A percentile compares a stretch with the other conserved stretches of the same genome.
Evolutionary conservation across 23 tunicate genomes (phyloP).

Genomic region (Ascidia mentula): DNA sequence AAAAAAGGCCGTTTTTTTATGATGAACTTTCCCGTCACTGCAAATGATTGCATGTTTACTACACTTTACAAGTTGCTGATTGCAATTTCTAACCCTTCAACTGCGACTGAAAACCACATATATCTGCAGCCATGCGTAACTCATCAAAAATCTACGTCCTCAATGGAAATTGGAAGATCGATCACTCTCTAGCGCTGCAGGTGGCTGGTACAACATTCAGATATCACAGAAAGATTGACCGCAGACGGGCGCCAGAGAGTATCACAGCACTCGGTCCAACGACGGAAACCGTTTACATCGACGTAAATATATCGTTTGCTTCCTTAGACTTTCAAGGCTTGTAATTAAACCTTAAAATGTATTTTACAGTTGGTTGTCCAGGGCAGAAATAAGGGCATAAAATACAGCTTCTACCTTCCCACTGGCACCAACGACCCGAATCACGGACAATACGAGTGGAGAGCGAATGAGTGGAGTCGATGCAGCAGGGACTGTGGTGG

Average conservation of each 20-base stretch:
- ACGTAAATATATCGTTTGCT: conserved; percentile 38
- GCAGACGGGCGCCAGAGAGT: conserved; percentile 57
- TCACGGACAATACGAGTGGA: conserved; percentile 27
- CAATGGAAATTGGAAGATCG: conserved; percentile 46
- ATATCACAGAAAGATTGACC: conserved; percentile 37
- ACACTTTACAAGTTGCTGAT: too few species aligned
- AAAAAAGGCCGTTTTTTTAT: too few species aligned
- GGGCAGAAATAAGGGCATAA: conserved; percentile 38
- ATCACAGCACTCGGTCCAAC: conserved; percentile 51
- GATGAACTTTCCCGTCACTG: too few species aligned
- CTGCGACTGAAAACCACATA: too few species aligned
- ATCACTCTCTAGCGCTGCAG: conserved; percentile 39
- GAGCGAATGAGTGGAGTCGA: conserved; percentile 26
- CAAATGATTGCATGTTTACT: too few species aligned
- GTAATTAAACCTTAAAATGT: neutral
- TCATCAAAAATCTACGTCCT: conserved; percentile 22
- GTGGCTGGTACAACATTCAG: conserved; percentile 52
- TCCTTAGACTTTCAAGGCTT: too few species aligned
- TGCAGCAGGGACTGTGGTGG: conserved; percentile 49
- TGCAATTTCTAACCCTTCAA: too few species aligned
- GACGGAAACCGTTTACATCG: conserved; percentile 34
- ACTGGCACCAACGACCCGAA: conserved; percentile 32
- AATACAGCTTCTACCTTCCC: conserved; percentile 51
- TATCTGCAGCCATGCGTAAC: conserved; percentile 44
- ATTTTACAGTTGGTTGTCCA: conserved; percentile 41